Conservation (phyloP, 2,888 invertebrate genomes). For the Mimachlamys varia region DNA sequence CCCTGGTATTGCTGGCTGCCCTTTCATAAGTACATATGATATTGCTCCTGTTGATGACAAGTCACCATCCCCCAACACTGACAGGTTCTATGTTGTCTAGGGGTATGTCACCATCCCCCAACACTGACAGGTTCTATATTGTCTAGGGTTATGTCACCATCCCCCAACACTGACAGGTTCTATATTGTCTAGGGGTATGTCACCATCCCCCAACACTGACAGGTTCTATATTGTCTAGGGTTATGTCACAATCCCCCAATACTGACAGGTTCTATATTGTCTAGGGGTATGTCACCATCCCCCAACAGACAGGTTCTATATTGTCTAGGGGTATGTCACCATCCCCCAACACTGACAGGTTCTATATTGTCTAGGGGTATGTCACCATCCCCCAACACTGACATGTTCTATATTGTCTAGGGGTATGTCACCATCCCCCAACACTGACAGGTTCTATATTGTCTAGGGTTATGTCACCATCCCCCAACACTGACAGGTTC, state of each 20-base stretch:
- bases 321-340: no score
- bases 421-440: no score
- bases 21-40: not conserved
- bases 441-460: not conserved
- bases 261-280: not conserved
- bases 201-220: no score
- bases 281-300: not conserved
- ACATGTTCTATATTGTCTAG: no score
- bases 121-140: not conserved
- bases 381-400: not conserved
- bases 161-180: not conserved
- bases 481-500: no score
- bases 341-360: no score
- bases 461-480: not conserved
- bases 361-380: not conserved
- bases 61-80: not conserved
- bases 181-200: not conserved
- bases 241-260: no score
- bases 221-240: no score
- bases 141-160: not conserved
- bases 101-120: no score
- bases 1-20: not conserved
- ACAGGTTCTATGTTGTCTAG: not conserved
- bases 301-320: no score
- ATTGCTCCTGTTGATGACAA: slow-evolving; percentile 6